phyloP scores from a whole-genome alignment of 2,113 vertebrate genomes.

The Austrofundulus limnaeus region DNA sequence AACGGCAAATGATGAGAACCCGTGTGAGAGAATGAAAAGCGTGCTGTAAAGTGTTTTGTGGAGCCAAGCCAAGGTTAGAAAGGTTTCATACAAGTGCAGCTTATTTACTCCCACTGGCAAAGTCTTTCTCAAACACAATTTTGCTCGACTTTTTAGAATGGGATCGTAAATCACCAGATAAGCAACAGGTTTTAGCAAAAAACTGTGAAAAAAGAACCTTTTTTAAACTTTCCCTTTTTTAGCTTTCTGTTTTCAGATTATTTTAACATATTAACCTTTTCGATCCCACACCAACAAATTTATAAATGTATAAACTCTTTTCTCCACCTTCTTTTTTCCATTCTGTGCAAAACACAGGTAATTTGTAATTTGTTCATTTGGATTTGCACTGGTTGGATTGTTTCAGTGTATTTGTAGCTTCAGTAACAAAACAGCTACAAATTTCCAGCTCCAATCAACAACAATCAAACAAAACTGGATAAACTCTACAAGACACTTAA shows the following conservation, averaged over 20 bases:
- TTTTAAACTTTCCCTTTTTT: not conserved
- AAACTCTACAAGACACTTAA: not conserved
- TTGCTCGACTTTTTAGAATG: not conserved
- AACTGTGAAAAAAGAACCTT: no score
- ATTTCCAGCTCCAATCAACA: not conserved
- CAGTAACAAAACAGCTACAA: not conserved
- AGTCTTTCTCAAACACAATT: not conserved
- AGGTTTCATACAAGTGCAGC: not conserved
- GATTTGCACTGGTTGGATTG: not conserved
- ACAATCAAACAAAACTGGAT: slow-evolving; percentile 1
- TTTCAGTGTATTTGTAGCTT: not conserved
- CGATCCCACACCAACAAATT: no score
- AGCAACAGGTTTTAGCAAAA: no score
- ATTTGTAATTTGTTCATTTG: no score
- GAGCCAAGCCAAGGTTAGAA: not conserved
- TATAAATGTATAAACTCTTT: no score
- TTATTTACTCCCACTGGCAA: not conserved
- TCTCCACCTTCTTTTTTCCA: no score
- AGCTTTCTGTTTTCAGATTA: not conserved
- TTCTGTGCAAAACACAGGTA: no score
- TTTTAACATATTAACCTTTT: no score
- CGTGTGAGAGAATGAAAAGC: not conserved
- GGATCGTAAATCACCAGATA: no score
- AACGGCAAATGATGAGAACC: not conserved
- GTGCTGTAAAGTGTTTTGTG: not conserved